Conservation (phyloP, 2,113 vertebrate species). For the Passer montanus region DNA sequence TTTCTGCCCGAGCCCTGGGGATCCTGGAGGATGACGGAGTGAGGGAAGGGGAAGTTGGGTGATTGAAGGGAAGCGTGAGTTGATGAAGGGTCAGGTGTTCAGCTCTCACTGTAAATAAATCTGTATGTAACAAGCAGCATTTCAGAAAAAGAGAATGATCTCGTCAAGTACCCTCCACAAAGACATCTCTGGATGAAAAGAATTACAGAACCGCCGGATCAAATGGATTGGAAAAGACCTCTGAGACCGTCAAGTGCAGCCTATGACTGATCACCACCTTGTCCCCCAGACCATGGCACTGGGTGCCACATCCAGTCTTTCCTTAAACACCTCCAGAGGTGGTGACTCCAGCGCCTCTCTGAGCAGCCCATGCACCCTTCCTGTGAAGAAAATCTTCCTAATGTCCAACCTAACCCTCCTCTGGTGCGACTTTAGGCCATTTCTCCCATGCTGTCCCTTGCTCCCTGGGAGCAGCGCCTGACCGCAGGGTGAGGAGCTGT, state of each 20-base stretch:
- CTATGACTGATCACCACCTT: too few species aligned
- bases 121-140: not conserved
- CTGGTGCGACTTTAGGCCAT: not conserved
- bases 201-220: not conserved
- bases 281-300: not conserved
- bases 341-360: not conserved
- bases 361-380: not conserved
- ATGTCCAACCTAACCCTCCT: not conserved
- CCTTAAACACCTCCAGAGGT: not conserved
- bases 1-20: conserved; percentile 60
- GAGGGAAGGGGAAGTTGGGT: conserved; percentile 63
- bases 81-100: conserved; percentile 29
- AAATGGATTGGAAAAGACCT: not conserved
- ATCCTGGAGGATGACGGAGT: conserved; percentile 64
- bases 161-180: not conserved
- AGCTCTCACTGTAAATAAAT: conserved; percentile 66
- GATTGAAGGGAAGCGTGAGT: conserved; percentile 16
- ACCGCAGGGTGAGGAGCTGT: not conserved
- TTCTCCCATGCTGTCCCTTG: not conserved
- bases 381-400: not conserved
- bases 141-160: not conserved
- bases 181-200: not conserved
- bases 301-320: not conserved
- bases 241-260: not conserved
- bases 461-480: not conserved